Conservation (phyloP, 2,888 invertebrate species). For the Atrina japonica region DNA sequence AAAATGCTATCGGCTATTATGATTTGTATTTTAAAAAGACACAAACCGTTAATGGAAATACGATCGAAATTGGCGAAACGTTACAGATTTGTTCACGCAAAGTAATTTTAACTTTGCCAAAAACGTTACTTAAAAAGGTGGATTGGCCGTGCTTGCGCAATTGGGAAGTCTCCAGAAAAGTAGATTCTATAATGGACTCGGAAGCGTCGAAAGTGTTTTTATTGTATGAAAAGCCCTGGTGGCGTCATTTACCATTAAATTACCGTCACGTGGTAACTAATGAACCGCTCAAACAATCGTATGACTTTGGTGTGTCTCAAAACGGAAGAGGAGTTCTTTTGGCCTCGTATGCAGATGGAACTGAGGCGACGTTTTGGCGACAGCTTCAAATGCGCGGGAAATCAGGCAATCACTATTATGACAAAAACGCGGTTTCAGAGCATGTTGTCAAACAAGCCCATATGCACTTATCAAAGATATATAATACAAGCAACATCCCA, state of each 20-base stretch:
- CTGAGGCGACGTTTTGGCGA: conserved; percentile 35
- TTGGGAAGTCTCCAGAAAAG: background rate
- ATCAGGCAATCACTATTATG: background rate
- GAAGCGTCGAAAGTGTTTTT: conserved; percentile 38
- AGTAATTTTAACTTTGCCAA: conserved; percentile 42
- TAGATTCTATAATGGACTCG: conserved; percentile 17
- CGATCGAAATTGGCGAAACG: background rate
- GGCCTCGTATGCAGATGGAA: conserved; percentile 36
- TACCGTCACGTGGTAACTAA: conserved; percentile 28
- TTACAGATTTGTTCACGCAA: conserved; percentile 28
- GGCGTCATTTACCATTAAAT: conserved; percentile 14
- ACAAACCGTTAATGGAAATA: conserved; percentile 7
- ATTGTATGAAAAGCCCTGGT: conserved; percentile 43
- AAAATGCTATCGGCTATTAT: background rate
- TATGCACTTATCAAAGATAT: conserved; percentile 29
- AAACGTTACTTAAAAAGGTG: conserved; percentile 25
- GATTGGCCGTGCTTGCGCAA: conserved; percentile 28
- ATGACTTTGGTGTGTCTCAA: conserved; percentile 43
- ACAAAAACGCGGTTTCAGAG: conserved; percentile 9
- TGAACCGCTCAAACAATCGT: conserved; percentile 33
- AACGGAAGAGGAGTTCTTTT: conserved; percentile 39
- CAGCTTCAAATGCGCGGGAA: conserved; percentile 35
- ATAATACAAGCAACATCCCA: conserved; percentile 33
- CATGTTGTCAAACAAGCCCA: conserved; percentile 29
- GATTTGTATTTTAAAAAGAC: conserved; percentile 12